Conservation (phyloP, 2,797 vertebrate genomes). For the Sandelia bainsii region DNA sequence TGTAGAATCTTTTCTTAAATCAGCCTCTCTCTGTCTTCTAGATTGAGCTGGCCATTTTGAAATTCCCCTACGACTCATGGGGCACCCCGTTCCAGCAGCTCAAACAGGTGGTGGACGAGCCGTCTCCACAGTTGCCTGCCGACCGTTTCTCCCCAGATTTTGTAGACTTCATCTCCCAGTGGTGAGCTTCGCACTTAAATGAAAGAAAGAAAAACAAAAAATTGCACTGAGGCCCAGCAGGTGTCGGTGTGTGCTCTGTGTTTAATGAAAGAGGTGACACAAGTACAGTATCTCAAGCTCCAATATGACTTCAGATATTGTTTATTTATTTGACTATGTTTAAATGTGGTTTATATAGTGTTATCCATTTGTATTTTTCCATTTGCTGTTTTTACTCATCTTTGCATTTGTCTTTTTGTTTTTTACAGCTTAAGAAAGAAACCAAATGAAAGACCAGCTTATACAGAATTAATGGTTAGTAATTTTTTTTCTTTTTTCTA, state of each 20-base stretch:
- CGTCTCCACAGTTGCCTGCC: constrained; percentile 92
- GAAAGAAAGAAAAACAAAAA: accelerated
- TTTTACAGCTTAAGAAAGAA: constrained; percentile 96
- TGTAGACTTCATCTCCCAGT: constrained; percentile 97
- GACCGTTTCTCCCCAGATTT: constrained; percentile 95
- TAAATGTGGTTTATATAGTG: not conserved
- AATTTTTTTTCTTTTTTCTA: not conserved
- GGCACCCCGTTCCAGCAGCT: constrained; percentile 99
- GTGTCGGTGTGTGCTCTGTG: constrained; percentile 52
- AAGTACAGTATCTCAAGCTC: not conserved
- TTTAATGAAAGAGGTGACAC: not conserved
- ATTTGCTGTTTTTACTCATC: constrained; percentile 5
- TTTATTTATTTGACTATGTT: not conserved
- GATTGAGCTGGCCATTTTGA: constrained; percentile 97
- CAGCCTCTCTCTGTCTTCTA: constrained; percentile 48
- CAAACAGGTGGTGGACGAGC: constrained; percentile 98
- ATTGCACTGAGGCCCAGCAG: constrained; percentile 54
- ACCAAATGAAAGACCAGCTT: constrained; percentile 98
- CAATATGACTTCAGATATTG: not conserved
- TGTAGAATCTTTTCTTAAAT: not conserved
- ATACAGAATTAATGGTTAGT: constrained; percentile 98
- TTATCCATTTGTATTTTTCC: not conserved
- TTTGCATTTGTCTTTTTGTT: constrained; percentile 26
- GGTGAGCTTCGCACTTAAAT: constrained; percentile 81
- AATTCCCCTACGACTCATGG: constrained; percentile 98